Evolutionary conservation across 2,797 vertebrate genomes (phyloP).

Genomic region (Neomorphus geoffroyi): DNA sequence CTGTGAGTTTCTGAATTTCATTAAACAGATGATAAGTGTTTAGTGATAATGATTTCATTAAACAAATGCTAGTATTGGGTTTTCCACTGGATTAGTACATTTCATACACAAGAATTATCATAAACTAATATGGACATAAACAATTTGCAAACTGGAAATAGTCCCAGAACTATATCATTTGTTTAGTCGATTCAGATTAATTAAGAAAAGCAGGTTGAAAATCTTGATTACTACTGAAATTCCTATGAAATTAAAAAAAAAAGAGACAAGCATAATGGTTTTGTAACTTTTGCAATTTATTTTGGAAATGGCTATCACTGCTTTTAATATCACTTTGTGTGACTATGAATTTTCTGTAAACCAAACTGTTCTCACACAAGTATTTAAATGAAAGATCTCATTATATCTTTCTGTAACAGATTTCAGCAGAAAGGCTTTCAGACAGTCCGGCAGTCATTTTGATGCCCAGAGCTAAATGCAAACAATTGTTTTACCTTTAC

Average conservation of each 20-base stretch:
- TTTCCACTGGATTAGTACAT: conserved; percentile 38
- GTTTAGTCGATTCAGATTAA: conserved; percentile 1
- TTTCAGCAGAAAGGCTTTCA: background rate
- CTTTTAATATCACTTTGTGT: background rate
- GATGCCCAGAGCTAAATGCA: background rate
- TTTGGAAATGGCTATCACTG: background rate
- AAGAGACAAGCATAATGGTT: fast-evolving
- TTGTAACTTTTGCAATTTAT: background rate
- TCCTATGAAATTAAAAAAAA: background rate
- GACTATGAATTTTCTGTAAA: background rate
- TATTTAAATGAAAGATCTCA: background rate
- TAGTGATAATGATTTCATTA: conserved; percentile 63
- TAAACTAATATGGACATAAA: conserved; percentile 5
- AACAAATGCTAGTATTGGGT: conserved; percentile 49
- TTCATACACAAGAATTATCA: conserved; percentile 21
- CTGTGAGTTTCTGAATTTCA: conserved; percentile 58
- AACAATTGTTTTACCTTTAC: background rate
- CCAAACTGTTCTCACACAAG: background rate
- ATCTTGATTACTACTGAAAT: background rate
- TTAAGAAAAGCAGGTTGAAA: conserved; percentile 1
- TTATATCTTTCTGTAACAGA: background rate
- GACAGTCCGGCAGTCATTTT: background rate
- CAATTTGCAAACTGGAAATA: conserved; percentile 28
- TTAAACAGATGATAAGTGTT: conserved; percentile 58
- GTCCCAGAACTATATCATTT: background rate